These are phyloP conservation scores for Drosophila erecta DNA, from an alignment of 1,140 invertebrate species.

Conservation along the genomic window DNA sequence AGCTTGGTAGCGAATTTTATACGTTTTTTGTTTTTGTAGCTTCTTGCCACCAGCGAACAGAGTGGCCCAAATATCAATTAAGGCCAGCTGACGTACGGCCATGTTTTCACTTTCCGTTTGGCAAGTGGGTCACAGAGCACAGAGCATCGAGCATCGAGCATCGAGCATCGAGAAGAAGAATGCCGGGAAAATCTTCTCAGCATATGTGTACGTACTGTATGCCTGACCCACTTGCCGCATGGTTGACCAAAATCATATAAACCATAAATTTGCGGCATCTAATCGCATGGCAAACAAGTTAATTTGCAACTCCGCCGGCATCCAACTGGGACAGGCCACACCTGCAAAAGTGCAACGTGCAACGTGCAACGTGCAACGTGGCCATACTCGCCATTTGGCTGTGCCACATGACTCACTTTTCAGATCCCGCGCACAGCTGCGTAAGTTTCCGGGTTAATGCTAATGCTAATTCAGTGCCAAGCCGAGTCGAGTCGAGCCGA, in stretches of 20 bases:
- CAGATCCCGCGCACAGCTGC: conserved; percentile 36
- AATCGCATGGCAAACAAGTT: conserved; percentile 74
- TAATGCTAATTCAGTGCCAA: conserved; percentile 66
- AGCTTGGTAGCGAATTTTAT: conserved; percentile 59
- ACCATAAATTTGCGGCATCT: conserved; percentile 72
- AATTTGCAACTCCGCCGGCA: conserved; percentile 56
- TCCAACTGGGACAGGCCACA: conserved; percentile 44
- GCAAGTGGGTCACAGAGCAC: conserved; percentile 54
- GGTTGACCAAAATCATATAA: conserved; percentile 62
- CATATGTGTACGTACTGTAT: not conserved
- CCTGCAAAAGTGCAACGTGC: conserved; percentile 52
- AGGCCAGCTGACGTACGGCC: conserved; percentile 45
- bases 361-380: conserved; percentile 50
- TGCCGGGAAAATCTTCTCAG: conserved; percentile 35
- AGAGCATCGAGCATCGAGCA: not conserved
- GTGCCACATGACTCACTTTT: conserved; percentile 31
- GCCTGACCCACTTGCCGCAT: conserved; percentile 59
- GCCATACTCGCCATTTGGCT: conserved; percentile 10
- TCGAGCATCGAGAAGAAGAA: conserved; percentile 1
- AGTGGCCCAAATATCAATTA: conserved; percentile 71
- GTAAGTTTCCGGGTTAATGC: conserved; percentile 76
- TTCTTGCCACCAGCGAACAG: conserved; percentile 1
- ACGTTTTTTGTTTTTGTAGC: conserved; percentile 19
- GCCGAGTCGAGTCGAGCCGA: not conserved
- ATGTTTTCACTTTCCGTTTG: conserved; percentile 73